Evolutionary conservation across 53 echinoderm and acorn worm species (phyloP).

Genomic region (Temnopleurus reevesii): DNA sequence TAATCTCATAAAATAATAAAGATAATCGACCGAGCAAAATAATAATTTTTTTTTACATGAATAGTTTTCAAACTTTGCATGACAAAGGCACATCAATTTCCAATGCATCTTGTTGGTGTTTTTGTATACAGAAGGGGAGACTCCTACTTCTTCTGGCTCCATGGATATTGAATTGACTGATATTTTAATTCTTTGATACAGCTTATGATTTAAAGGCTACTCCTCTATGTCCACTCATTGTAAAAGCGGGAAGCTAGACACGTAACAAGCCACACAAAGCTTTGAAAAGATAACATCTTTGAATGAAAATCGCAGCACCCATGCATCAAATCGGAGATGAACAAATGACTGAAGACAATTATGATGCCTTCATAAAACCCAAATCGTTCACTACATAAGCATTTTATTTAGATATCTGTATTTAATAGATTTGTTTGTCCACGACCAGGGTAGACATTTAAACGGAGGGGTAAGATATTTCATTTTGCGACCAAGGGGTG

Average conservation of each 20-base stretch:
- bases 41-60: no score
- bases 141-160: no score
- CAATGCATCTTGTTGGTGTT: not conserved
- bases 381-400: not conserved
- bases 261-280: not conserved
- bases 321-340: constrained; percentile 9
- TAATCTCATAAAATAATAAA: not conserved
- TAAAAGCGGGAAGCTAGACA: not conserved
- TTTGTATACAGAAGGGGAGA: no score
- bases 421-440: not conserved
- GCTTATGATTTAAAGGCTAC: not conserved
- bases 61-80: no score
- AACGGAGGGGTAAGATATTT: not conserved
- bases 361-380: not conserved
- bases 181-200: not conserved
- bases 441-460: not conserved
- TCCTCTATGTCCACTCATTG: not conserved
- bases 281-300: constrained; percentile 18
- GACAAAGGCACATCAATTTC: no score
- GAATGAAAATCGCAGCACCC: not conserved
- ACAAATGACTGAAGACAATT: not conserved
- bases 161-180: not conserved
- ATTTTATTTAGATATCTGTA: constrained; percentile 13
- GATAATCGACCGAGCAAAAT: no score
- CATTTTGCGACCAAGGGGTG: not conserved